Percentiles rank a stretch among this genome's conserved stretches.
These are phyloP conservation scores for Sesia apiformis DNA, from an alignment of 2,888 invertebrate species.

Conservation along the genomic window DNA sequence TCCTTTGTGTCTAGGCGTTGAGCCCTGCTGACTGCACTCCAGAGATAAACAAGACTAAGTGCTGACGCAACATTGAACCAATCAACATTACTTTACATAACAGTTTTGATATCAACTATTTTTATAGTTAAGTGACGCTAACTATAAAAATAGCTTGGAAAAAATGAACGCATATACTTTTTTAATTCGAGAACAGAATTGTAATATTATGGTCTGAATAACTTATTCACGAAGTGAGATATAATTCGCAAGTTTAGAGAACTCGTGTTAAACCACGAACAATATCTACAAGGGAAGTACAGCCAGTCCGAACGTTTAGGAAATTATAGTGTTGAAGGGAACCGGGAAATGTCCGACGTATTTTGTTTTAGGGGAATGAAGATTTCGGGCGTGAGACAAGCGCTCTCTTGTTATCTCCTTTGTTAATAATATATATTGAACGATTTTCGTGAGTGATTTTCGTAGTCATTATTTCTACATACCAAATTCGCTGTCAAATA, in stretches of 20 bases:
- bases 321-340: conserved; percentile 27
- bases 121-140: too few species aligned
- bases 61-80: conserved; percentile 22
- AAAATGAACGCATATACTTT: too few species aligned
- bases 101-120: too few species aligned
- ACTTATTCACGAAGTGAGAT: too few species aligned
- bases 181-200: too few species aligned
- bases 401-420: not conserved
- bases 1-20: conserved; percentile 21
- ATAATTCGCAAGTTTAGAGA: too few species aligned
- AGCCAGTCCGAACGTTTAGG: conserved; percentile 35
- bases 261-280: conserved; percentile 1
- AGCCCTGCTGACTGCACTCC: conserved; percentile 20
- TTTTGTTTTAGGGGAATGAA: conserved; percentile 35
- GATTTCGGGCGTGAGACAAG: conserved; percentile 39
- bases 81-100: conserved; percentile 4
- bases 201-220: too few species aligned
- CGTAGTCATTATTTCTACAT: too few species aligned
- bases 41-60: conserved; percentile 48
- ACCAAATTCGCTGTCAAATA: too few species aligned
- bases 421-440: not conserved
- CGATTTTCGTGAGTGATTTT: not conserved
- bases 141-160: too few species aligned
- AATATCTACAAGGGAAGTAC: conserved; percentile 22
- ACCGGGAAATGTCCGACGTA: conserved; percentile 28